These are phyloP conservation scores for Clarias fuscus DNA, from an alignment of 2,797 vertebrate species.

Conservation along the genomic window DNA sequence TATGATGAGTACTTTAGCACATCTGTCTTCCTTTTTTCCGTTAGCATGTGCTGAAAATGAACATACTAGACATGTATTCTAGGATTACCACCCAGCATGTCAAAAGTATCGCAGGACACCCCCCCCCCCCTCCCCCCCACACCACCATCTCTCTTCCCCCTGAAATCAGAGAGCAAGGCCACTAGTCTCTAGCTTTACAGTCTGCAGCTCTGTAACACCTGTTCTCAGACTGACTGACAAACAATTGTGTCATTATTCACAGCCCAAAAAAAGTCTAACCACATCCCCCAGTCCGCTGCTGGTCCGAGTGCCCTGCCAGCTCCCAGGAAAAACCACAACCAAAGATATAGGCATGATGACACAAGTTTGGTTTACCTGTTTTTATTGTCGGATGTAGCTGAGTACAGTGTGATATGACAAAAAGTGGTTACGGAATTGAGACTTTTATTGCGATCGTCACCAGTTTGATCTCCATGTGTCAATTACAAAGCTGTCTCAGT, in stretches of 20 bases:
- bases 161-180: constrained; percentile 64
- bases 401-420: constrained; percentile 8
- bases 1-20: constrained; percentile 22
- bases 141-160: constrained; percentile 25
- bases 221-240: constrained; percentile 65
- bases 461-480: neutral
- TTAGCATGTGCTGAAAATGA: constrained; percentile 41
- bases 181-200: constrained; percentile 55
- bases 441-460: constrained; percentile 9
- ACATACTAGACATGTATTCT: constrained; percentile 53
- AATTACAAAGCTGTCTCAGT: neutral
- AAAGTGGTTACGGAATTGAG: neutral
- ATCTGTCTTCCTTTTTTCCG: constrained; percentile 12
- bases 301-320: constrained; percentile 12
- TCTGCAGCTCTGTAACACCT: constrained; percentile 63
- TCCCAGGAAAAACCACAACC: constrained; percentile 52
- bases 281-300: constrained; percentile 52
- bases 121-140: constrained; percentile 29
- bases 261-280: constrained; percentile 57
- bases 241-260: constrained; percentile 68
- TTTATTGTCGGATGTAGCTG: constrained; percentile 22
- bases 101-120: constrained; percentile 55
- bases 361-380: constrained; percentile 48
- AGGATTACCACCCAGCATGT: constrained; percentile 59
- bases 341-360: constrained; percentile 47